These are phyloP conservation scores for Odocoileus hemionus DNA, from an alignment of 2,113 vertebrate genomes.

Conservation along the genomic window DNA sequence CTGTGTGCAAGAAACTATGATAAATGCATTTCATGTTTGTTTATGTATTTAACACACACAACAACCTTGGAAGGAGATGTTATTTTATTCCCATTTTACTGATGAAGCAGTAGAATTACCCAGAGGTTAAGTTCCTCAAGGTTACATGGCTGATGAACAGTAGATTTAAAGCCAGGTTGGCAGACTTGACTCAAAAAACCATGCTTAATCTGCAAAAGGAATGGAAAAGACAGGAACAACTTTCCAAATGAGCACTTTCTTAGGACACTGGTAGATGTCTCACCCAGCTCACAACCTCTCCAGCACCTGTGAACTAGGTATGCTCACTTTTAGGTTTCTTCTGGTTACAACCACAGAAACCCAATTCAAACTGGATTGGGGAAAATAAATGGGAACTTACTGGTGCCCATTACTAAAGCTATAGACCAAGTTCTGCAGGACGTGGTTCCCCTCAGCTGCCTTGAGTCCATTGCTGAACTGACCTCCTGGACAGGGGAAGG, in stretches of 20 bases:
- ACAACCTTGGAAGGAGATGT: background rate
- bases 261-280: fast-evolving
- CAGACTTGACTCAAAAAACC: background rate
- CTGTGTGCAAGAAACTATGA: no score
- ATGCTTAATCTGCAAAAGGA: background rate
- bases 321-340: background rate
- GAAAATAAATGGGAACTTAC: background rate
- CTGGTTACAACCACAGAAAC: background rate
- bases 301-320: background rate
- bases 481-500: background rate
- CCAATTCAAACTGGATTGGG: background rate
- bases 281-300: background rate
- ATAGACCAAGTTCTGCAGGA: background rate
- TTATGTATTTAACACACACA: background rate
- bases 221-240: background rate
- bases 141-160: background rate
- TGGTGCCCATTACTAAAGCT: background rate
- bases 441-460: background rate
- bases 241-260: background rate
- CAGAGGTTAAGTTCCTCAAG: background rate
- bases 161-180: no score
- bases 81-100: background rate
- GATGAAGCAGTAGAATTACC: background rate
- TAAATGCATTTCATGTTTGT: background rate
- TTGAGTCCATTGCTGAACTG: background rate